phyloP scores from a whole-genome alignment of 2,797 vertebrate genomes.

The Stomatorhinus walkeri region DNA sequence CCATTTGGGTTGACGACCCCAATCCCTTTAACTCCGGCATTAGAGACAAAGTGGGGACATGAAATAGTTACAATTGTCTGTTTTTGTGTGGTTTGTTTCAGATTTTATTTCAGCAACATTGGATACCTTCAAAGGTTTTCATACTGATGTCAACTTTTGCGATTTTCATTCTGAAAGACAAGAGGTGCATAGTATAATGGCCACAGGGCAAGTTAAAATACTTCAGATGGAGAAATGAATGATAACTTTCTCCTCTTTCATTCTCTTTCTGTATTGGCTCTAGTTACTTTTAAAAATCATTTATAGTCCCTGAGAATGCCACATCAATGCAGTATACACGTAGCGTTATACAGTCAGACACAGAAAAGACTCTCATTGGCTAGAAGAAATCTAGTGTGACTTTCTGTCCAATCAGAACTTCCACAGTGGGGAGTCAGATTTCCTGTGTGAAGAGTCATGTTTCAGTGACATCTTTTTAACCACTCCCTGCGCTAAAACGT shows the following conservation, averaged over 20 bases:
- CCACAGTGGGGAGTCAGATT: slow-evolving; percentile 31
- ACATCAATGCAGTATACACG: background rate
- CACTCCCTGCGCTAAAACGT: slow-evolving; percentile 14
- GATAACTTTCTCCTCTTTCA: background rate
- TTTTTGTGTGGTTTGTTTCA: background rate
- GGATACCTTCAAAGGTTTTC: slow-evolving; percentile 64
- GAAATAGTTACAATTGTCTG: background rate
- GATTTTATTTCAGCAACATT: slow-evolving; percentile 23
- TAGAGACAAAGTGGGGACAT: background rate
- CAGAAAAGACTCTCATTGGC: slow-evolving; percentile 27
- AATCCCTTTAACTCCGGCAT: background rate
- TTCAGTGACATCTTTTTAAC: slow-evolving; percentile 4
- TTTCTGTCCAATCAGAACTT: slow-evolving; percentile 33
- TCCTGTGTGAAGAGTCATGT: background rate
- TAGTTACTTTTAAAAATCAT: background rate
- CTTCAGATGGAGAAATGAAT: slow-evolving; percentile 18
- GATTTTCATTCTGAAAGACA: slow-evolving; percentile 74
- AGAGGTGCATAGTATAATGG: slow-evolving; percentile 62
- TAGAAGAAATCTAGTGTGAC: background rate
- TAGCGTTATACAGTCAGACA: background rate
- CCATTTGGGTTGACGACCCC: background rate
- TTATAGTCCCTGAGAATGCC: background rate
- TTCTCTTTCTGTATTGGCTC: background rate
- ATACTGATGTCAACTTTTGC: slow-evolving; percentile 62
- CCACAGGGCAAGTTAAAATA: slow-evolving; percentile 41